Percentiles rank a stretch among this genome's conserved stretches.
Evolutionary conservation across 1,140 invertebrate genomes (phyloP).

Genomic region (Macrosteles quadrilineatus): DNA sequence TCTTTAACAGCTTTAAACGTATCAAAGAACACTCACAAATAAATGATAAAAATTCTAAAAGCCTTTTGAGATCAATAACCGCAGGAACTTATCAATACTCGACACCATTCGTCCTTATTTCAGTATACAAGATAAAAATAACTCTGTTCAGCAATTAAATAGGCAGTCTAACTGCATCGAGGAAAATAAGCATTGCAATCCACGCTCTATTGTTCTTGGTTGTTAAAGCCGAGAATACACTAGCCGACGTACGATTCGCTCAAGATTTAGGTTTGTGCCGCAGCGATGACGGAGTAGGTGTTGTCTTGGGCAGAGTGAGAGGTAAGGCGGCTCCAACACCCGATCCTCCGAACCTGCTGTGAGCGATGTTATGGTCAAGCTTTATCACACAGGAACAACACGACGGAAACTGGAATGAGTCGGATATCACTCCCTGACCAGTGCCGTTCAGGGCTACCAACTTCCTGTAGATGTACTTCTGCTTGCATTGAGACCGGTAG

Average conservation of each 20-base stretch:
- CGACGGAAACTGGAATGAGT: constrained; percentile 60
- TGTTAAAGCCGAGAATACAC: too few species aligned
- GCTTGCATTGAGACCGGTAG: constrained; percentile 59
- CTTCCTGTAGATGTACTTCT: constrained; percentile 62
- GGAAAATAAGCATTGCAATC: too few species aligned
- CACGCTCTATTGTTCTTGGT: too few species aligned
- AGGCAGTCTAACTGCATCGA: too few species aligned
- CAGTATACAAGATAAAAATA: too few species aligned
- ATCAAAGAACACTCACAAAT: too few species aligned
- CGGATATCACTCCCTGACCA: constrained; percentile 51
- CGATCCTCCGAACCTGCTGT: background rate
- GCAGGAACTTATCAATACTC: too few species aligned
- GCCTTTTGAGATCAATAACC: too few species aligned
- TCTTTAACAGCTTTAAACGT: too few species aligned
- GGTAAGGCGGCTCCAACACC: background rate
- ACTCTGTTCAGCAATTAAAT: too few species aligned
- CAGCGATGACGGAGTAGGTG: background rate
- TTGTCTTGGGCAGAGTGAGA: constrained; percentile 13
- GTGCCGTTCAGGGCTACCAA: constrained; percentile 54
- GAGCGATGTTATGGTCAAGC: background rate
- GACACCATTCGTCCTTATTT: too few species aligned
- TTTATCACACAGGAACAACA: constrained; percentile 63
- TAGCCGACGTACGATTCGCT: background rate
- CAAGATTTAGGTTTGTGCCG: background rate
- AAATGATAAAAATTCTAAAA: too few species aligned